A percentile compares a stretch with the other conserved stretches of the same genome.
Evolutionary conservation across 2,888 invertebrate species (phyloP).

Genomic region (Drosophila paracracens): DNA sequence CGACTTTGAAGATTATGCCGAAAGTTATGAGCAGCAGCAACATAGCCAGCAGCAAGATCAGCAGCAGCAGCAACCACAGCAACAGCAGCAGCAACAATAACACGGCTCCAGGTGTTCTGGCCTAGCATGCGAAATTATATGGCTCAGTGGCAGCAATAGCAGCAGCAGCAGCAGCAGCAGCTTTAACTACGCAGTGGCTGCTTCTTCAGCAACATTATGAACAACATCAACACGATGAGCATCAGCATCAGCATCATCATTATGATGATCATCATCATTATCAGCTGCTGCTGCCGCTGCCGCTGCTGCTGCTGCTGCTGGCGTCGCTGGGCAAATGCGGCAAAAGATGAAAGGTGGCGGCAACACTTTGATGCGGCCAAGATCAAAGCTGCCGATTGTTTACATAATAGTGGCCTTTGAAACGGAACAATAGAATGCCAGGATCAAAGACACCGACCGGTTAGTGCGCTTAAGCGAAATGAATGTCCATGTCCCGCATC

Average conservation of each 20-base stretch:
- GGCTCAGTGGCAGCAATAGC: conserved; percentile 56
- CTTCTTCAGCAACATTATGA: conserved; percentile 53
- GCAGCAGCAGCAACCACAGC: not conserved
- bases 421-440: conserved; percentile 86
- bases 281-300: conserved; percentile 46
- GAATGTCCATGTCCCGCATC: conserved; percentile 65
- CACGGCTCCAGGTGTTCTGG: conserved; percentile 67
- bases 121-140: conserved; percentile 78
- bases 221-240: conserved; percentile 31
- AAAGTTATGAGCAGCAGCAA: conserved; percentile 69
- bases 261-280: conserved; percentile 40
- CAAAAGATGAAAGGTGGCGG: conserved; percentile 78
- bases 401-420: conserved; percentile 90
- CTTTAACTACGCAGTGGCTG: conserved; percentile 71
- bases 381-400: conserved; percentile 89
- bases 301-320: conserved; percentile 48
- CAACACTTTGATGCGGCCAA: conserved; percentile 86
- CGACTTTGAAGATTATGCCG: conserved; percentile 76
- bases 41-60: conserved; percentile 21
- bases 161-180: conserved; percentile 37
- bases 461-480: conserved; percentile 78
- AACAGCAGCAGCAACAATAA: conserved; percentile 27
- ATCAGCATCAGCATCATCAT: conserved; percentile 34
- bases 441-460: conserved; percentile 84
- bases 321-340: conserved; percentile 68